Conservation (phyloP, 2,113 vertebrate species). For the Rhinoderma darwinii region DNA sequence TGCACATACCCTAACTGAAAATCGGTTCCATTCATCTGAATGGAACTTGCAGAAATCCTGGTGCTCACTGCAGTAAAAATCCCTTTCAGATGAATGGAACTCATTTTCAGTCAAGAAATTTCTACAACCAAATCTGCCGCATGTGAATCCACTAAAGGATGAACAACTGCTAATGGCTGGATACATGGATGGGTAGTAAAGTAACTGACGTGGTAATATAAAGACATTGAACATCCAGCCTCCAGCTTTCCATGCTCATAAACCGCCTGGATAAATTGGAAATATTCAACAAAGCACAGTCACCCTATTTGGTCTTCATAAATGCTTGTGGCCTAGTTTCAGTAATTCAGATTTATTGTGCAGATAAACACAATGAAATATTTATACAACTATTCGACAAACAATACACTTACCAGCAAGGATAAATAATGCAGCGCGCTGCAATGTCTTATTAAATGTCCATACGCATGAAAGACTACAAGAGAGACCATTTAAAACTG, state of each 20-base stretch:
- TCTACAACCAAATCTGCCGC: no score
- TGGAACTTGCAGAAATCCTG: no score
- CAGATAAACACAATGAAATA: constrained; percentile 35
- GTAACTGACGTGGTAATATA: neutral
- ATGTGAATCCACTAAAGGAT: no score
- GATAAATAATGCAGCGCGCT: neutral
- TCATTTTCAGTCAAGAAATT: no score
- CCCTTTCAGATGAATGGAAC: no score
- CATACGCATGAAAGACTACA: neutral
- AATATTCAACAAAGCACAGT: neutral
- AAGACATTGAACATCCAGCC: neutral
- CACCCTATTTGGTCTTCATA: neutral
- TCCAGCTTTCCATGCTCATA: neutral
- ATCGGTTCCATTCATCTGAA: no score
- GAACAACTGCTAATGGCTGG: no score
- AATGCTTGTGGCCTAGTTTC: constrained; percentile 7
- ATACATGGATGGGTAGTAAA: no score
- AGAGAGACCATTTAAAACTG: neutral
- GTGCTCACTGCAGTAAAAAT: no score
- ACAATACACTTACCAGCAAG: neutral
- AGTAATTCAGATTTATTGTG: neutral
- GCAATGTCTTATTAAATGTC: constrained; percentile 15
- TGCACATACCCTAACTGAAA: no score
- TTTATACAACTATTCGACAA: neutral
- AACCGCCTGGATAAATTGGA: neutral